Percentiles rank a stretch among this genome's conserved stretches.
Conservation (phyloP, 2,797 vertebrate genomes). For the Sebastes nivosus region DNA sequence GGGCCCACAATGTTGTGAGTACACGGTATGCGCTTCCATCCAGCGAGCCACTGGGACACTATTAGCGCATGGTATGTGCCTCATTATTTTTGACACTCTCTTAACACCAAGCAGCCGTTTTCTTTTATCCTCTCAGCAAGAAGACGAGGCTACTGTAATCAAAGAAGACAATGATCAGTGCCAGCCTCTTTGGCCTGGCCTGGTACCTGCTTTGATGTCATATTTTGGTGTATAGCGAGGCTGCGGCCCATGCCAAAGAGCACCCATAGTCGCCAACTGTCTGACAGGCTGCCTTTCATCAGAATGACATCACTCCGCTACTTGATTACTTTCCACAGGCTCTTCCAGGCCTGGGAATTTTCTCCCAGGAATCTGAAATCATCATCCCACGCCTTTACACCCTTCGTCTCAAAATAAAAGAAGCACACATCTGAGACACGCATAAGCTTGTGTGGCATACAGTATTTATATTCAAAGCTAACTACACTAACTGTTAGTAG, state of each 20-base stretch:
- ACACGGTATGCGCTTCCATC: conserved; percentile 29
- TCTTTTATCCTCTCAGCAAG: conserved; percentile 63
- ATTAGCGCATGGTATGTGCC: conserved; percentile 41
- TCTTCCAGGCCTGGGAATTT: conserved; percentile 77
- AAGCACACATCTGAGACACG: conserved; percentile 47
- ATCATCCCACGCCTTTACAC: conserved; percentile 63
- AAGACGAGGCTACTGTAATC: conserved; percentile 75
- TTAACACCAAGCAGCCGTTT: conserved; percentile 69
- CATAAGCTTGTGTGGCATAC: conserved; percentile 31
- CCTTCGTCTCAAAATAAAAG: conserved; percentile 56
- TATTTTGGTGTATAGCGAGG: conserved; percentile 69
- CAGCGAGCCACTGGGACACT: conserved; percentile 46
- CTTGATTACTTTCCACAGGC: conserved; percentile 81
- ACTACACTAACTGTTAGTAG: conserved; percentile 1
- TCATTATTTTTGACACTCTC: conserved; percentile 72
- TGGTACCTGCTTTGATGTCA: conserved; percentile 80
- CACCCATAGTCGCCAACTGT: conserved; percentile 73
- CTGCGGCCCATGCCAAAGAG: conserved; percentile 67
- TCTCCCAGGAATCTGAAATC: conserved; percentile 74
- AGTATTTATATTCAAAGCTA: conserved; percentile 32
- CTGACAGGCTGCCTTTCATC: conserved; percentile 82
- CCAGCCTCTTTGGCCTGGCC: conserved; percentile 70
- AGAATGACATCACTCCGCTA: conserved; percentile 80
- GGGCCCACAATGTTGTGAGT: conserved; percentile 28
- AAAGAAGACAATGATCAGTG: conserved; percentile 76